Evolutionary conservation across 2,113 vertebrate genomes (phyloP), one percentile per base, ranked within the genome.

Genomic region (Nibea albiflora): DNA sequence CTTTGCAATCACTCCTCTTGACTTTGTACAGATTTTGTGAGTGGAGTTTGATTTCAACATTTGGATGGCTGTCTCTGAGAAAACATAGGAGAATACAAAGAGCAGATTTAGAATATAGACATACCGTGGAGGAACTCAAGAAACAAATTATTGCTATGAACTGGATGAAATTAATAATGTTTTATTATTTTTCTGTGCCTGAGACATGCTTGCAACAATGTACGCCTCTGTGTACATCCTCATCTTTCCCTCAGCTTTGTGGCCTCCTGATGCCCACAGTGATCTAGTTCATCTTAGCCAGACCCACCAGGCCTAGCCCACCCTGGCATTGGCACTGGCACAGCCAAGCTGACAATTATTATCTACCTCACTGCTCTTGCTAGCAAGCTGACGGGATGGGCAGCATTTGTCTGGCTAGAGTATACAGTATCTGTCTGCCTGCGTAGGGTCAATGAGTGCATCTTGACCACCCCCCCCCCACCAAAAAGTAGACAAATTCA

Each of bases 341-440:
- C 73, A 79, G 72, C 75, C 87, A 93, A 84, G 83, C 89, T 88
- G 91, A 90, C 88, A 83, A 92, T 84, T 90, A 91, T 88, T 85
- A 92, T 93, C 92, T 92, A 93, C 84, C 87, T 93, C 90, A 89
- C 82, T 92, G 90, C 89, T 68, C 91, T 77, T 90, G 92, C 89
- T 85, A 93, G 89, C 90, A 93, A 91, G 93, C 91, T 93, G 93
- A 91, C 86, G 58, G 91, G 78, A 87, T 81, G 85, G 83, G 72
- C 84, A 91, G 52, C 89, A 88, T 89, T 89, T 87, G 84, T 92
- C 85, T 90, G 89, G 81, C 87, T 85, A 17, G 50, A 22, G 24
- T 49, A 39, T 57, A 53, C 69, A 72, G 17, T 71, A 72, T 70
- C 63, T 73, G 84, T 78, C 74, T 65, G 62, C 10, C 58, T 72